Conservation (phyloP, 1,140 invertebrate genomes). For the Mesaphorura yosii region DNA sequence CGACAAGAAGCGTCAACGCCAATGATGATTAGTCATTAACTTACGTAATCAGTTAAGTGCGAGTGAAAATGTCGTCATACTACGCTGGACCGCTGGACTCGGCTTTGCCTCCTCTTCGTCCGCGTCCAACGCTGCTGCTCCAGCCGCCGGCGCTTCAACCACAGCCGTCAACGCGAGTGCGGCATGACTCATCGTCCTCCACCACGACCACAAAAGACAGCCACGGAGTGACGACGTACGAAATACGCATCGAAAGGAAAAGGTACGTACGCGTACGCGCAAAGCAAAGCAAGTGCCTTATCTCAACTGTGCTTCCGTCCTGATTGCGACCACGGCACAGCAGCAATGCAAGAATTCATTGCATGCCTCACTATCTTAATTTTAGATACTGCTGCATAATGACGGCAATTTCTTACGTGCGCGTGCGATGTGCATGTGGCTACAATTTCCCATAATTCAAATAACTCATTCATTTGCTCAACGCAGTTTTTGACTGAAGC, state of each 20-base stretch:
- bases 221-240: slow-evolving; percentile 27
- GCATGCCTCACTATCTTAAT: background rate
- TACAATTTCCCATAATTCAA: background rate
- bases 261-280: slow-evolving; percentile 13
- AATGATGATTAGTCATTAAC: no score
- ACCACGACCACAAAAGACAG: slow-evolving; percentile 20
- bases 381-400: background rate
- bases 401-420: background rate
- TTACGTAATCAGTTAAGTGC: no score
- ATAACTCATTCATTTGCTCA: no score
- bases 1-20: no score
- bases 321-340: background rate
- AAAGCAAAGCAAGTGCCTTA: background rate
- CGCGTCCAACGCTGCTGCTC: no score
- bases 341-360: background rate
- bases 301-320: background rate
- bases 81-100: no score
- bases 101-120: no score
- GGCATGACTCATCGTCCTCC: no score
- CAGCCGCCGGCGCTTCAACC: no score
- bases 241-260: slow-evolving; percentile 26
- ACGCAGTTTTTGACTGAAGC: no score
- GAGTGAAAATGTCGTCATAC: no score
- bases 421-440: background rate
- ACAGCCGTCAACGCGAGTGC: no score